Evolutionary conservation across 1,140 invertebrate species (phyloP), one percentile per base, ranked within the genome.

Genomic region (Dendroctonus ponderosae): DNA sequence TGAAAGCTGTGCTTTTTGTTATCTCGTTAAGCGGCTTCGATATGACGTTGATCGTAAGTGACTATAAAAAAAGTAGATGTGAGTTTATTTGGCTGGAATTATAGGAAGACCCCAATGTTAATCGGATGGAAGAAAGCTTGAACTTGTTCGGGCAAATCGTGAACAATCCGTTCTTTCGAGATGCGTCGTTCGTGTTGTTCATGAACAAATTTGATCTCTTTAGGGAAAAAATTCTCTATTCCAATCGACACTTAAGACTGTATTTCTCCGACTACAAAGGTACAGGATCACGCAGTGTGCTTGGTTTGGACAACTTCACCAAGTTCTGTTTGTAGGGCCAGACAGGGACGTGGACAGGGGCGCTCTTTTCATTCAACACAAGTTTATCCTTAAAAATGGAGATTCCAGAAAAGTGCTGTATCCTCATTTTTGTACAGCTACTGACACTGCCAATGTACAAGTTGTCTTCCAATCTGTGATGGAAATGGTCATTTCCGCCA

Each of bases 201-300:
- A 78, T 90, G 12, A 90, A 90, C 75, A 90, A 90, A 72, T 86
- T 87, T 72, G 88, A 90, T 78, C 79, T 88, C 14, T 83, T 90
- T 65, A 78, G 85, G 68, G 86, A 89, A 70, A 88, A 88, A 78
- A 85, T 88, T 64, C 77, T 85, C 14, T 83, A 85, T 74, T 87
- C 86, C 37, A 82, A 84, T 44, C 73, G 86, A 41, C 86, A 87
- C 76, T 75, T 87, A 11, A 73, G 83, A 64, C 76, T 82, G 50
- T 87, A 86, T 75, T 85, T 86, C 73, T 78, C 83, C 7, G 84
- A 86, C 74, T 87, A 83, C 73, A 82, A 80, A 80, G 82, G 82
- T 82, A 75, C 39, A 9, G 7, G 8, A 12, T 52, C 4, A 26
- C 1, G 26, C 26, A 26, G 26, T 26, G 26, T 26, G 3, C 26